Evolutionary conservation across 2,797 vertebrate genomes (phyloP).

Genomic region (Triplophysa yarkandensis): DNA sequence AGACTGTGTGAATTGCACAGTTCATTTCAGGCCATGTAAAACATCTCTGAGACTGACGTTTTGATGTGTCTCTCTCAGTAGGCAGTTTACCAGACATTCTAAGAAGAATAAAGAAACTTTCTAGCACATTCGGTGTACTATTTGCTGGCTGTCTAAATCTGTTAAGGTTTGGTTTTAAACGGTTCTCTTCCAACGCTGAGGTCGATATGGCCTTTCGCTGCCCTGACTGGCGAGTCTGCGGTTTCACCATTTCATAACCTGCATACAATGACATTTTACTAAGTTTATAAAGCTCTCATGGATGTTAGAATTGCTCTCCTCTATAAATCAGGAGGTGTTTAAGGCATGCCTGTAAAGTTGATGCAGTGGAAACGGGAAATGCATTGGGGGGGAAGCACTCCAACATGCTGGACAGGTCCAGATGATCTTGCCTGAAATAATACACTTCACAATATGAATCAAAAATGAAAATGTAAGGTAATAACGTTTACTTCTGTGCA

Average conservation of each 20-base stretch:
- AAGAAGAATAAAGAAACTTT: slow-evolving; percentile 63
- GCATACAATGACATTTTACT: slow-evolving; percentile 77
- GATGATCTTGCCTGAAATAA: slow-evolving; percentile 36
- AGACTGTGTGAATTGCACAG: slow-evolving; percentile 52
- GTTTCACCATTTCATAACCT: slow-evolving; percentile 71
- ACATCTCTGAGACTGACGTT: slow-evolving; percentile 58
- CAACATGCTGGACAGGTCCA: slow-evolving; percentile 29
- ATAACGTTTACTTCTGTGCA: slow-evolving; percentile 16
- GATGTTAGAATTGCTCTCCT: slow-evolving; percentile 68
- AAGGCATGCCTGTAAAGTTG: slow-evolving; percentile 66
- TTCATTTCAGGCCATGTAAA: slow-evolving; percentile 62
- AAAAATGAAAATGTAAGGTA: slow-evolving; percentile 27
- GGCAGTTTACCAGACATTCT: slow-evolving; percentile 61
- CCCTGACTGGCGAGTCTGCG: slow-evolving; percentile 74
- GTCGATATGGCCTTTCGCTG: slow-evolving; percentile 74
- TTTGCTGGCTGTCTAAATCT: slow-evolving; percentile 59
- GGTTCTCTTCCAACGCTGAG: slow-evolving; percentile 69
- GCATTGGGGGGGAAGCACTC: slow-evolving; percentile 47
- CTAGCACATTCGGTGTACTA: slow-evolving; percentile 57
- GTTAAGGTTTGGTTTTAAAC: slow-evolving; percentile 64
- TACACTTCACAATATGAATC: slow-evolving; percentile 29
- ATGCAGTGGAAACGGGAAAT: slow-evolving; percentile 59
- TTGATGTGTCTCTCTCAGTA: slow-evolving; percentile 64
- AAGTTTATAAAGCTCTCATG: slow-evolving; percentile 76
- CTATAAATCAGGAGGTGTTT: slow-evolving; percentile 75